Evolutionary conservation across 1,140 invertebrate species (phyloP).

Genomic region (Calephelis virginiensis): DNA sequence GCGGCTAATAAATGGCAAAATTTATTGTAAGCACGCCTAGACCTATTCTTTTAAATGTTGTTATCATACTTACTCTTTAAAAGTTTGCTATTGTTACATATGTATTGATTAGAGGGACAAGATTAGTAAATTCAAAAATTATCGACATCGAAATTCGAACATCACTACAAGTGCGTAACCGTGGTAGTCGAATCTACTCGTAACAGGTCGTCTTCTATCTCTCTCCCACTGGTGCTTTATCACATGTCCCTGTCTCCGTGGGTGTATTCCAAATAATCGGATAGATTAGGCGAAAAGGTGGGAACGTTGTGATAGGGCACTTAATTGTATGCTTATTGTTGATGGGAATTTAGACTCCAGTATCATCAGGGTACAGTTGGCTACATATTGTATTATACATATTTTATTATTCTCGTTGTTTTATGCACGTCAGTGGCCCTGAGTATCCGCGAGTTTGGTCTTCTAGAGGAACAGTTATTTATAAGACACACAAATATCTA

Average conservation of each 20-base stretch:
- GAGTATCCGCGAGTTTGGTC: too few species aligned
- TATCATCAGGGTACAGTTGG: conserved; percentile 20
- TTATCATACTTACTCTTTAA: too few species aligned
- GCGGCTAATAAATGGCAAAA: too few species aligned
- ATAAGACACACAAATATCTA: too few species aligned
- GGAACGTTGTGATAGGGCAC: conserved; percentile 40
- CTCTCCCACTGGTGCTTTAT: conserved; percentile 20
- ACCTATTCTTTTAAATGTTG: too few species aligned
- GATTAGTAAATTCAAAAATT: neutral
- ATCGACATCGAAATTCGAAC: conserved; percentile 24
- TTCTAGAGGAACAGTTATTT: too few species aligned
- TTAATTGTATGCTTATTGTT: conserved; percentile 45
- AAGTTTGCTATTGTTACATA: too few species aligned
- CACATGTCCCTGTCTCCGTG: conserved; percentile 40
- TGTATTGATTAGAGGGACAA: too few species aligned
- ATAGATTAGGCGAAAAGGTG: conserved; percentile 38
- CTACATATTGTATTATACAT: neutral
- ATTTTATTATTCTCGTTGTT: too few species aligned
- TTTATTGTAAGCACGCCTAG: too few species aligned
- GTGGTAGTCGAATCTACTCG: conserved; percentile 49
- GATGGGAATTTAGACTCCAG: conserved; percentile 27
- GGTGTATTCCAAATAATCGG: conserved; percentile 46
- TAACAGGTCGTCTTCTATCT: conserved; percentile 43
- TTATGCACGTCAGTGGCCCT: neutral
- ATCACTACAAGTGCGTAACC: conserved; percentile 47